phyloP scores from a whole-genome alignment of 2,113 vertebrate genomes.

The Megalops atlanticus region DNA sequence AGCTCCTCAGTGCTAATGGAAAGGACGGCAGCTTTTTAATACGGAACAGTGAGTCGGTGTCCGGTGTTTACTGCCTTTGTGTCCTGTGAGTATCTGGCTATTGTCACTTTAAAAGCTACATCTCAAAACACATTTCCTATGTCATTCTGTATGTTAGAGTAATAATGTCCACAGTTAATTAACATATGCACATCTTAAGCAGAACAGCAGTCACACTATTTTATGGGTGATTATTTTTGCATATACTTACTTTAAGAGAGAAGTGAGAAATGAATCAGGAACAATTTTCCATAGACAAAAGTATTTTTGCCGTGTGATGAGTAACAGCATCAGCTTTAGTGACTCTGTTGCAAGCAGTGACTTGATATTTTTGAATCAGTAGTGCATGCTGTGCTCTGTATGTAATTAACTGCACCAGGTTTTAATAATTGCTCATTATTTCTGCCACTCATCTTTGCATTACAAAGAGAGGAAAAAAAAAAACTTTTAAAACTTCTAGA shows the following conservation, averaged over 20 bases:
- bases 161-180: too few species aligned
- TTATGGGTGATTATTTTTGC: too few species aligned
- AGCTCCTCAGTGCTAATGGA: slow-evolving; percentile 64
- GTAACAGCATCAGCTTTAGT: too few species aligned
- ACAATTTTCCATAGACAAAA: too few species aligned
- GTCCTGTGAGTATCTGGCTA: slow-evolving; percentile 75
- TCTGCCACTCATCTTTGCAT: neutral
- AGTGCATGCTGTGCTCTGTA: neutral
- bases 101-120: neutral
- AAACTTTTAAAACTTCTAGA: too few species aligned
- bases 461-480: neutral
- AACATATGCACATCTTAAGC: too few species aligned
- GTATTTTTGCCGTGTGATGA: too few species aligned
- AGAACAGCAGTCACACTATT: too few species aligned
- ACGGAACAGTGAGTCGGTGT: slow-evolving; percentile 76
- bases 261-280: too few species aligned
- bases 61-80: slow-evolving; percentile 75
- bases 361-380: neutral
- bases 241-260: too few species aligned
- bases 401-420: neutral
- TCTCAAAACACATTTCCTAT: neutral
- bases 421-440: neutral
- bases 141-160: too few species aligned
- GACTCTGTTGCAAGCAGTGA: neutral
- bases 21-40: slow-evolving; percentile 78